Evolutionary conservation across 2,113 vertebrate species (phyloP), one percentile per base, ranked within the genome.

Genomic region (Lates calcarifer): DNA sequence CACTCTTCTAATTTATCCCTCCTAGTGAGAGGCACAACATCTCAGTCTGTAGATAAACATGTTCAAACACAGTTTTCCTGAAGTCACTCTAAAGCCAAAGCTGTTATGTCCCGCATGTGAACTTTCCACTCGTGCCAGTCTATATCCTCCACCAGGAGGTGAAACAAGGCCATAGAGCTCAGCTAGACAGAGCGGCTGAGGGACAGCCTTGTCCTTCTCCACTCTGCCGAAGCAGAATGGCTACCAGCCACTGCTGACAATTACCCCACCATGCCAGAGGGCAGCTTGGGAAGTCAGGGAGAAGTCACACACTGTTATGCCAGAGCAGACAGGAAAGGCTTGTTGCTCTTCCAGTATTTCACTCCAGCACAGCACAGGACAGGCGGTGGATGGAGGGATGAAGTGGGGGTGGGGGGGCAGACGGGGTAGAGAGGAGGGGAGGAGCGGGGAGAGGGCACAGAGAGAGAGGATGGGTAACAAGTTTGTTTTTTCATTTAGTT

Each of bases 261-360:
- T 91, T 89, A 89, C 74, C 88, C 90, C 74, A 28, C 78, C 56
- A 74, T 88, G 91, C 88, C 80, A 88, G 82, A 88, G 90, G 87
- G 86, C 88, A 91, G 86, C 83, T 84, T 90, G 91, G 89, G 91
- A 94, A 95, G 93, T 94, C 95, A 94, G 82, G 71, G 76, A 94
- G 88, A 93, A 94, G 94, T 95, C 94, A 94, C 86, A 91, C 73
- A 68, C 74, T 91, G 90, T 91, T 91, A 88, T 89, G 89, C 90
- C 90, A 90, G 81, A 84, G 77, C 82, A 80, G 82, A 91, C 91
- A 84, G 91, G 79, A 84, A 85, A 74, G 83, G 82, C 89, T 92
- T 92, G 91, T 91, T 92, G 87, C 87, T 90, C 79, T 76, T 85
- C 82, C 89, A 90, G 77, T 65, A 66, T 85, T 91, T 81, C 74